Base-by-base conservation (phyloP, 2,113 vertebrate genomes). In the Brienomyrus longianalis region DNA sequence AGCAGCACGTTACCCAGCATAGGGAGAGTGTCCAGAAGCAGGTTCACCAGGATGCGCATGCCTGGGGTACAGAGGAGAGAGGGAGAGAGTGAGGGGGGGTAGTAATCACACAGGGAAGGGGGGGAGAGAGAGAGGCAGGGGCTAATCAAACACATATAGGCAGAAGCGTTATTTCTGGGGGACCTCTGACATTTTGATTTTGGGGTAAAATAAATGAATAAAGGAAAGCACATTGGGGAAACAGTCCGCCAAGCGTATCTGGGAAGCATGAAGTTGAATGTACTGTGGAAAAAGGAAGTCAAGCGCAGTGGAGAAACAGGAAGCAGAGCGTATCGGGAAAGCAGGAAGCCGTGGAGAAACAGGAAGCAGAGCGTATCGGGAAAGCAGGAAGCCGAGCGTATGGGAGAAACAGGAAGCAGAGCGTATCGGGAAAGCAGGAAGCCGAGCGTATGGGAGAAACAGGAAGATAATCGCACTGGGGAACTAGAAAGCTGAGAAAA, bases 1-100 rank as follows among this genome's bases (percentile, higher is more conserved):
- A 99, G 97, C 50, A 99, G 97, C 88, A 99, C 98, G 0, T 99
- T 99, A 91, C 98, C 98, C 80, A 99, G 96, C 98, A 99, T 99
- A 94, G 98, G 98, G 91, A 99, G 96, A 2, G 98, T 99, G 95
- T 99, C 98, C 90, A 99, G 96, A 90, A 99, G 97, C 95, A 99
- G 95, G 70, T 99, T 99, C 90, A 99, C 98, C 92, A 99, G 96
- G 95, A 99, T 99, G 43, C 98, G 96, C 98, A 99, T 99, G 93
- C 98, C 98, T 99, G 96, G 35, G 15, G 11, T 19, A 80, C 35
- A 35, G 17, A 13, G 27, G 27, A 74, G 27, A 27, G 9, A 74
- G 70, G 70, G 31, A 74, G 70, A 27, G 27, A 74, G 70, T 27
- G 11, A 74, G 70, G 35, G 70, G 31, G 11, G 27, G 11, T 1